Conservation (phyloP, 2,888 invertebrate species). For the Dryomyza anilis region DNA sequence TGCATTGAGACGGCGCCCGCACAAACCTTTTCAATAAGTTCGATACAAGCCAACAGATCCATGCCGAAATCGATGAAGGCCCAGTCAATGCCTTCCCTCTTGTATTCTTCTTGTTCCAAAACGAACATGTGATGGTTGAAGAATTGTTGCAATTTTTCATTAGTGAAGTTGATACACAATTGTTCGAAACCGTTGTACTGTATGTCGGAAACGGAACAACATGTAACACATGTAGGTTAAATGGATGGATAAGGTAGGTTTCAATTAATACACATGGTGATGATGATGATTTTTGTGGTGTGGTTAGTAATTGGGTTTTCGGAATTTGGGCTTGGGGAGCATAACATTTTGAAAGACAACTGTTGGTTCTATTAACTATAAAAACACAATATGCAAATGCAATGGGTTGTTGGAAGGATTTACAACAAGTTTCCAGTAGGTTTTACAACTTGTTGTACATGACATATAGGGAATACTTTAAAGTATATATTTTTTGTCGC, state of each 20-base stretch:
- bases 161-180: slow-evolving; percentile 93
- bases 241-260: no score
- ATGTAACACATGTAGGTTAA: slow-evolving; percentile 41
- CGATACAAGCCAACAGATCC: slow-evolving; percentile 83
- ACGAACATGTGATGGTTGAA: slow-evolving; percentile 96
- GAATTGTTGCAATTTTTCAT: slow-evolving; percentile 92
- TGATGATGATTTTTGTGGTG: background rate
- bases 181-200: slow-evolving; percentile 91
- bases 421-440: no score
- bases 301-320: no score
- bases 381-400: no score
- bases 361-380: no score
- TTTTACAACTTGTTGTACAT: no score
- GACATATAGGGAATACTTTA: no score
- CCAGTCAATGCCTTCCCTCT: slow-evolving; percentile 89
- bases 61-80: slow-evolving; percentile 93
- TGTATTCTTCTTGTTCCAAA: slow-evolving; percentile 91
- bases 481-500: no score
- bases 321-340: no score
- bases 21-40: slow-evolving; percentile 77
- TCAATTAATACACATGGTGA: slow-evolving; percentile 21
- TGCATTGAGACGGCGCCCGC: no score
- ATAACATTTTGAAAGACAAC: no score
- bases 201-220: slow-evolving; percentile 60
- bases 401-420: no score